phyloP scores from a whole-genome alignment of 2,797 vertebrate species.

The Sebastes jordani region DNA sequence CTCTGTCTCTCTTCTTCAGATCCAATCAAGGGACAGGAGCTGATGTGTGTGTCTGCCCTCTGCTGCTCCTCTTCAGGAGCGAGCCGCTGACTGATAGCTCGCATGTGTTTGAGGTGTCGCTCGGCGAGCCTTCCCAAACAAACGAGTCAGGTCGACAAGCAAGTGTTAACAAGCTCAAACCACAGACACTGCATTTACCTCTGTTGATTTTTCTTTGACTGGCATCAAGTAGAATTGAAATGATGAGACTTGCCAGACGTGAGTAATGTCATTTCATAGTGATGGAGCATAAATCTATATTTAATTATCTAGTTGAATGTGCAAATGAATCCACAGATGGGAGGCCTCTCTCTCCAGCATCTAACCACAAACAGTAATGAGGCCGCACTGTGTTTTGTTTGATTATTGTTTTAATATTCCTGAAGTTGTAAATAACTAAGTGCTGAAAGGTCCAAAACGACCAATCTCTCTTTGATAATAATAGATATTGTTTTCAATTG shows the following conservation, averaged over 20 bases:
- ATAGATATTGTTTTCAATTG: background rate
- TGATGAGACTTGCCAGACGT: background rate
- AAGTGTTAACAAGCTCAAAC: background rate
- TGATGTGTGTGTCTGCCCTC: background rate
- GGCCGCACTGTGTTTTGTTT: background rate
- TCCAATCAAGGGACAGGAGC: background rate
- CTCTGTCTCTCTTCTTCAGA: background rate
- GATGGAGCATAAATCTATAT: constrained; percentile 2
- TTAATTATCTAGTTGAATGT: constrained; percentile 1
- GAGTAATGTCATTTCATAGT: background rate
- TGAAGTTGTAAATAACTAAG: constrained; percentile 5
- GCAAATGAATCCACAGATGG: background rate
- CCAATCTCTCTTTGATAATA: background rate
- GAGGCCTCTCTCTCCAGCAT: background rate
- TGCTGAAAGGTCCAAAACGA: background rate
- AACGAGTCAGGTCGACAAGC: background rate
- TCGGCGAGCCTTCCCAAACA: background rate
- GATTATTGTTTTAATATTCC: background rate
- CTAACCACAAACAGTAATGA: background rate
- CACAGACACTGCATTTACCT: background rate
- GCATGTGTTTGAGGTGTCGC: background rate
- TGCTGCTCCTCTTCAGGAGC: background rate
- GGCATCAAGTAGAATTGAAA: background rate
- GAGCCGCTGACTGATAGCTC: constrained; percentile 1
- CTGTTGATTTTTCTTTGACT: background rate